Evolutionary conservation across 2,113 vertebrate species (phyloP), one percentile per base, ranked within the genome.

Genomic region (Eurystomus gularis): DNA sequence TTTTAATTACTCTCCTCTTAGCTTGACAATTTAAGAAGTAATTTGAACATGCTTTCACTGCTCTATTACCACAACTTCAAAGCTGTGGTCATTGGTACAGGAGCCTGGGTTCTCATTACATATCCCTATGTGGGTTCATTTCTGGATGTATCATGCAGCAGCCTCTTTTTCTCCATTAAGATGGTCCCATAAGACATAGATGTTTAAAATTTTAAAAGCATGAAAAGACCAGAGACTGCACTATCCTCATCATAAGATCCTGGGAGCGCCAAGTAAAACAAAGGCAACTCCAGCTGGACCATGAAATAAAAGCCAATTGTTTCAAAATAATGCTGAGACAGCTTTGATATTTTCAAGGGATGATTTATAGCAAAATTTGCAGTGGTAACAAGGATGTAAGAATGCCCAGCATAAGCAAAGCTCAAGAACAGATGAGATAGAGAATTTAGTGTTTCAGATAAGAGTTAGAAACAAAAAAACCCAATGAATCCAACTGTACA

Each of bases 1-100:
- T 37, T 93, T 82, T 93, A 87, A 93, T 94, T 90, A 88, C 61
- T 70, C 37, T 77, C 28, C 55, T 83, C 51, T 86, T 54, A 73
- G 28, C 37, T 58, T 58, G 71, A 69, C 28, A 77, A 55, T 84
- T 90, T 55, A 46, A 85, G 29, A 66, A 88, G 39, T 39, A 78
- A 88, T 90, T 55, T 86, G 66, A 85, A 55, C 17, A 10, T 39
- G 16, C 44, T 78, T 85, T 76, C 37, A 54, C 21, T 76, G 51
- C 28, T 83, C 88, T 78, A 72, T 49, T 88, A 35, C 35, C 39
- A 62, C 49, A 79, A 17, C 25, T 77, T 88, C 64, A 68, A 83
- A 78, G n/a, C 7, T 1, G 1, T 61, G 66, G 42, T 51, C 58
- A 28, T 31, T 51, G 16, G 13, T 81, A 48, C 49, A 57, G 66